These are phyloP conservation scores for Dufourea novaeangliae DNA, from an alignment of 1,140 invertebrate genomes.

Conservation along the genomic window DNA sequence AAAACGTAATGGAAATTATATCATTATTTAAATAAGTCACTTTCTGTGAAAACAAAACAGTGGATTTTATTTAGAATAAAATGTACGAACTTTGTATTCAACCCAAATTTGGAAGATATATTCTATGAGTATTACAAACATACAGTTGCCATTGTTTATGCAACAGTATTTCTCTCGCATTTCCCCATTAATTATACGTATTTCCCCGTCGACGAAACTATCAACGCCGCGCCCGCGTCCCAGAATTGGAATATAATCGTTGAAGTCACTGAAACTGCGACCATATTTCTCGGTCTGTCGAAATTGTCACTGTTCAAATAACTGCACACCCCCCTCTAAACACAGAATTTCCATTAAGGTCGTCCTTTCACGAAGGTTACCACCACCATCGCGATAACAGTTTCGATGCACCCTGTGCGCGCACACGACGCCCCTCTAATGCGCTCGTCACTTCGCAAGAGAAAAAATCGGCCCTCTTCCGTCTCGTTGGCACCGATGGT, in stretches of 20 bases:
- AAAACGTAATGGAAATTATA: no score
- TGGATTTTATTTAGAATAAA: no score
- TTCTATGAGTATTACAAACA: no score
- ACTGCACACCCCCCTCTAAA: not conserved
- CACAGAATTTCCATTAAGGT: conserved; percentile 18
- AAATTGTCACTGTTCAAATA: not conserved
- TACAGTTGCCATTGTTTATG: no score
- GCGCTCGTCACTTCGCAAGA: not conserved
- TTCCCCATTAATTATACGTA: no score
- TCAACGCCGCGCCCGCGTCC: not conserved
- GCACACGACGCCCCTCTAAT: not conserved
- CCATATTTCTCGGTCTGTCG: not conserved
- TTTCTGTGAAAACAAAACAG: no score
- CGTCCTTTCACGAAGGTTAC: not conserved
- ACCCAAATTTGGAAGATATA: no score
- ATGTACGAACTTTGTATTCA: no score
- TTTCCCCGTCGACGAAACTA: no score
- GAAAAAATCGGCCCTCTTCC: conserved; percentile 1
- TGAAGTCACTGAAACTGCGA: not conserved
- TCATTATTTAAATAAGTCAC: no score
- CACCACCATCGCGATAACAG: not conserved
- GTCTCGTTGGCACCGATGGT: not conserved
- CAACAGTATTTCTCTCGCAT: no score
- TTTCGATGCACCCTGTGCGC: not conserved
- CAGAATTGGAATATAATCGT: not conserved